Base-by-base conservation (phyloP, 2,888 invertebrate genomes). In the Drosophila percnosoma region DNA sequence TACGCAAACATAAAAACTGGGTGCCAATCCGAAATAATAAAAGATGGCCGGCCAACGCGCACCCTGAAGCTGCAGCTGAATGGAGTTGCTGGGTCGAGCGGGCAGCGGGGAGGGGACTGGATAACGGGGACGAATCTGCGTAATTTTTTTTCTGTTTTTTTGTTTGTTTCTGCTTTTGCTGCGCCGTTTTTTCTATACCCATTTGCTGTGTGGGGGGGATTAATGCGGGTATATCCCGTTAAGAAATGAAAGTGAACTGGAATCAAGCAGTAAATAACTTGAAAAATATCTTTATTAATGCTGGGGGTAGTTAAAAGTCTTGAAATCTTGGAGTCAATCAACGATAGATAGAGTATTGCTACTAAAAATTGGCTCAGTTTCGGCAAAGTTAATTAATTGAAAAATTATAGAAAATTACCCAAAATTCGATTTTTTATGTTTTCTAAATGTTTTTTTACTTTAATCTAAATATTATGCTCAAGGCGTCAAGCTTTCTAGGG, bases 1-100 rank as follows among this genome's bases (percentile, higher is more conserved):
- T 86, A 90, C 86, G 89, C 90, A 83, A 90, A 87, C 89, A 87
- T 87, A 87, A 90, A 87, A 87, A 87, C 90, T 87, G 90, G 87
- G 87, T 87, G 87, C 90, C 87, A 87, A 87, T 87, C 89, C 87
- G 87, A 87, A 87, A 90, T 87, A 87, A 87, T 87, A 87, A 87
- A 87, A 87, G 87, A 87, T 87, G 87, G 87, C 87, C 90, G 90
- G 85, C 88, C 84, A 84, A 69, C 87, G 67, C 82, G 64, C 82
- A 78, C 75, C 79, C 82, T 31, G 61, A 72, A 67, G 78, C 73
- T 72, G 45, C 45, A 45, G 45, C 45, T 45, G 45, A 45, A 45
- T 45, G 45, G 45, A 45, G 45, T 45, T 24, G 67, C 51, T 10
- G 18, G 51, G 27, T 6, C 0, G 33, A 29, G 62, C 7, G 18